Base-by-base conservation (phyloP, 2,797 vertebrate species). In the Poeciliopsis paucimaculata region DNA sequence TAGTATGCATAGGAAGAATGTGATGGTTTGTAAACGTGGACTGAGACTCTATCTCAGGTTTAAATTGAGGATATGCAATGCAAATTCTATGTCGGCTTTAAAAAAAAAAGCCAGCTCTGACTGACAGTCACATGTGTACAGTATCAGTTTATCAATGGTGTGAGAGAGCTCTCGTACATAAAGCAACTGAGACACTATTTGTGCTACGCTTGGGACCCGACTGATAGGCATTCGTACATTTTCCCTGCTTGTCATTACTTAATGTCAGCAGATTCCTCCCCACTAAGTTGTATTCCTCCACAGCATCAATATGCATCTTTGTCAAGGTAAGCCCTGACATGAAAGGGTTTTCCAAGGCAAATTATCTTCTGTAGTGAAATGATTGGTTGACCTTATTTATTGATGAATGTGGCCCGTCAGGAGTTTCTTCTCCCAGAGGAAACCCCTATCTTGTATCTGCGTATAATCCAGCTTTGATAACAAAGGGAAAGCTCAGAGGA, bases 341-440 rank as follows among this genome's bases (percentile, higher is more conserved):
- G 72, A 93, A 88, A 88, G 72, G 72, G 15, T 80, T 80, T 49
- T 78, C 79, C 78, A 80, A 78, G 71, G 80, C 76, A 70, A 86
- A 91, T 90, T 51, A 84, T 76, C 77, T 77, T 64, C 80, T 73
- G 77, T 47, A 7, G 15, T 7, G 60, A 74, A 92, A 89, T 73
- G 91, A 95, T 94, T 84, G 79, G 39, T 81, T 86, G 91, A 94
- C 93, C 93, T 53, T 93, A 73, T 64, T 36, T 75, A 94, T 95
- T 78, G 91, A 95, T 92, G 78, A 1, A 18, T 7, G 0, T 45
- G 89, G 88, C 87, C 88, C 72, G 53, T 43, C n/a, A 70, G 39
- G 16, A 76, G 78, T 79, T 79, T 36, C 46, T 39, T 43, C 36
- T 90, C 92, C 87, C 84, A 31, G 45, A 71, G 89, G 91, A 84